Base-by-base conservation (phyloP, 2,888 invertebrate genomes). In the Alsophila aescularia region DNA sequence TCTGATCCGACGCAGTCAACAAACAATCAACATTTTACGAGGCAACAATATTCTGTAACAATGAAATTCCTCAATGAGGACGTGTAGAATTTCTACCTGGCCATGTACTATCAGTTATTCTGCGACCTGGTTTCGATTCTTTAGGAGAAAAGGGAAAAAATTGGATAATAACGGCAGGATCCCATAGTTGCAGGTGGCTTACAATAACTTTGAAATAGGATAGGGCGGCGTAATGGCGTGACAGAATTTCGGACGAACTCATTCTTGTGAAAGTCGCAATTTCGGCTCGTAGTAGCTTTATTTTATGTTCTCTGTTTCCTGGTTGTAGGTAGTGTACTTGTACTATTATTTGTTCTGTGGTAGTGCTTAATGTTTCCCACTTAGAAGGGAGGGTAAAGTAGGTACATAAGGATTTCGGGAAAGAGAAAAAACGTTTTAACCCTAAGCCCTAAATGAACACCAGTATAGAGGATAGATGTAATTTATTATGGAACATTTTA, bases 1-100 rank as follows among this genome's bases (percentile, higher is more conserved):
- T 27, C 40, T 34, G 27, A 42, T 43, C 15, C 18, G 15, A 44
- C 41, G 45, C 45, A 44, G 15, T 43, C 42, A n/a, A 16, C 9
- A 27, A 32, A 35, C 21, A 18, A 39, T 13, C n/a, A 39, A 15
- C 15, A 16, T 36, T 42, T 10, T 15, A 21, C 34, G 13, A 39
- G 14, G 7, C 24, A 44, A 39, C 39, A 49, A 44, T 54, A 41
- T 43, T 13, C 31, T 35, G 36, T 48, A 36, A 44, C 55, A 55
- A 56, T 34, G 36, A 44, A 45, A 55, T 50, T 40, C 34, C 36
- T 21, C 36, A 51, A 42, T 21, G 42, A 43, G 32, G 37, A 41
- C 36, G 39, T 36, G 41, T 37, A 56, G 59, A 55, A 58, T 45
- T 59, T 57, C 60, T 69, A 69, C 69, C 69, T 67, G 69, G 44